A percentile compares a stretch with the other conserved stretches of the same genome.
These are phyloP conservation scores for Pomacea maculata DNA, from an alignment of 1,140 invertebrate genomes.

Conservation along the genomic window DNA sequence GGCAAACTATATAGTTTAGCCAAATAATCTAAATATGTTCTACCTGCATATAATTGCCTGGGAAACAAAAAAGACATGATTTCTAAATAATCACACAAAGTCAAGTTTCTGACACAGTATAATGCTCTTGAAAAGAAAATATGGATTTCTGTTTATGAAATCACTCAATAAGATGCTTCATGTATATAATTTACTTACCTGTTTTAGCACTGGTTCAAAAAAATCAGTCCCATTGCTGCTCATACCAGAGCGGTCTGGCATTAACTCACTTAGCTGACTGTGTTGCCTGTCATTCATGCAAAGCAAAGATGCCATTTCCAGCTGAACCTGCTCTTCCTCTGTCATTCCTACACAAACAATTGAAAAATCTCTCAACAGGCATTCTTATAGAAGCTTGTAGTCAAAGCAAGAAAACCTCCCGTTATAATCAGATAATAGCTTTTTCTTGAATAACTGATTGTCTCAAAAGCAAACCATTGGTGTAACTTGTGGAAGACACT, in stretches of 20 bases:
- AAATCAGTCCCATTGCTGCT: constrained; percentile 81
- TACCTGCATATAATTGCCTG: neutral
- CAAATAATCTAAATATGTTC: neutral
- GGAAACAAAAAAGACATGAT: neutral
- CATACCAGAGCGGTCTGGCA: constrained; percentile 93
- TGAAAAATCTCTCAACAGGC: neutral
- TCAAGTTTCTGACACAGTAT: too few species aligned
- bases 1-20: neutral
- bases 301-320: constrained; percentile 92
- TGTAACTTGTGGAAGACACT: too few species aligned
- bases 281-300: constrained; percentile 95
- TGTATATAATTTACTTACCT: constrained; percentile 65
- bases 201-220: constrained; percentile 76
- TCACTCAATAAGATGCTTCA: too few species aligned
- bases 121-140: too few species aligned
- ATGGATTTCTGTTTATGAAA: too few species aligned
- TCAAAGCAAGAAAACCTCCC: too few species aligned
- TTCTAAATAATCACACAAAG: neutral
- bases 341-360: constrained; percentile 70
- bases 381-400: neutral
- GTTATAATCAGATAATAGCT: too few species aligned
- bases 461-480: too few species aligned
- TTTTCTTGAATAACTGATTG: too few species aligned
- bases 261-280: constrained; percentile 91
- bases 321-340: constrained; percentile 78